Evolutionary conservation across 2,888 invertebrate species (phyloP).

Genomic region (Hydropsyche betteni): DNA sequence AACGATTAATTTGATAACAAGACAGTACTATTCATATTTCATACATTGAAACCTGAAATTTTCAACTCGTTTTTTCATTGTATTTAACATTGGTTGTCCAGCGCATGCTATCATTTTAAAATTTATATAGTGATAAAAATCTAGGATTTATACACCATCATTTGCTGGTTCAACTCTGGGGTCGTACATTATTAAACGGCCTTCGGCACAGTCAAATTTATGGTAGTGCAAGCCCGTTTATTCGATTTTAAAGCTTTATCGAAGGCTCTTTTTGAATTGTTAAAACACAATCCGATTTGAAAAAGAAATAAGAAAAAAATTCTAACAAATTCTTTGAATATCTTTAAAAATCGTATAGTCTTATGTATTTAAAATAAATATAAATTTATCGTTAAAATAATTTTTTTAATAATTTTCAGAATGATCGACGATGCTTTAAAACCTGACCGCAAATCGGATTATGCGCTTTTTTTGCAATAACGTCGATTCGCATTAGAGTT

Average conservation of each 20-base stretch:
- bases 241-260: conserved; percentile 19
- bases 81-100: not conserved
- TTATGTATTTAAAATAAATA: no score
- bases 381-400: no score
- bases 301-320: no score
- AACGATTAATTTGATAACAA: no score
- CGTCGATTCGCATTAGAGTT: no score
- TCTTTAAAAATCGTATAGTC: no score
- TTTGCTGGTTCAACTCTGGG: not conserved
- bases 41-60: not conserved
- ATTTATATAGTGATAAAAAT: conserved; percentile 1
- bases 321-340: no score
- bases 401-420: no score
- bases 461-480: not conserved
- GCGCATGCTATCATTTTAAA: not conserved
- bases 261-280: no score
- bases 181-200: conserved; percentile 19
- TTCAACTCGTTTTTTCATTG: not conserved
- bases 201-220: conserved; percentile 21
- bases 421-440: no score
- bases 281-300: no score
- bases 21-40: no score
- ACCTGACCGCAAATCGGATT: conserved; percentile 6
- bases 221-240: not conserved
- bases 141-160: conserved; percentile 9